These are phyloP conservation scores for Agonopterix arenella DNA, from an alignment of 2,888 invertebrate genomes.

Conservation along the genomic window DNA sequence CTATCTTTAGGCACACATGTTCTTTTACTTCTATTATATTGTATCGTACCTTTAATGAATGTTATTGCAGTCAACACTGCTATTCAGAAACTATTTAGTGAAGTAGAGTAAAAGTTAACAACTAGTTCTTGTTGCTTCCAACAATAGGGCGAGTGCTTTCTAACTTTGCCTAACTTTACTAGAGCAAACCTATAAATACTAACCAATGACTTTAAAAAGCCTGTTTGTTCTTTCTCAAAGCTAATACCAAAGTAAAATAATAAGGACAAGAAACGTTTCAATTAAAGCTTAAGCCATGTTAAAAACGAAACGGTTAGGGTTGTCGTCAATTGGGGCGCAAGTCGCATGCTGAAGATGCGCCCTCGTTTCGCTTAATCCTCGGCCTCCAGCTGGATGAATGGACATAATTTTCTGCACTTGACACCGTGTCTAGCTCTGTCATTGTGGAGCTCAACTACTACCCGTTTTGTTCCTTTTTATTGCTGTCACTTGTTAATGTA, in stretches of 20 bases:
- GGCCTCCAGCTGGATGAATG: constrained; percentile 55
- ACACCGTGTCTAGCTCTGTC: constrained; percentile 60
- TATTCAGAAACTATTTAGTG: no score
- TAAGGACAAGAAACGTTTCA: constrained; percentile 29
- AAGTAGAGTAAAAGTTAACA: no score
- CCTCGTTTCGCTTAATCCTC: constrained; percentile 66
- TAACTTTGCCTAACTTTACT: no score
- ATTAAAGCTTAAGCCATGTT: constrained; percentile 38
- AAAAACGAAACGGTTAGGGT: constrained; percentile 38
- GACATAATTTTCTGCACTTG: constrained; percentile 74
- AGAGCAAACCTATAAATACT: no score
- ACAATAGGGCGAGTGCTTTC: no score
- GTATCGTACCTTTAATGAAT: no score
- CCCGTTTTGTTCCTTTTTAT: constrained; percentile 59
- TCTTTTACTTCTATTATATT: no score
- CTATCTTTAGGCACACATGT: no score
- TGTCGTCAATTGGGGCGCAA: constrained; percentile 1
- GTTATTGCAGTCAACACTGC: no score
- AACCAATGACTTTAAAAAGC: no score
- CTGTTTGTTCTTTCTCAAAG: no score
- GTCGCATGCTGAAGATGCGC: constrained; percentile 53
- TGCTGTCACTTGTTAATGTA: constrained; percentile 43
- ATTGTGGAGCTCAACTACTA: constrained; percentile 53
- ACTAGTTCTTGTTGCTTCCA: no score
- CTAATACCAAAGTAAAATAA: background rate